Percentiles rank a stretch among this genome's conserved stretches.
Evolutionary conservation across 2,888 invertebrate genomes (phyloP).

Genomic region (Tryphoninae sp.): DNA sequence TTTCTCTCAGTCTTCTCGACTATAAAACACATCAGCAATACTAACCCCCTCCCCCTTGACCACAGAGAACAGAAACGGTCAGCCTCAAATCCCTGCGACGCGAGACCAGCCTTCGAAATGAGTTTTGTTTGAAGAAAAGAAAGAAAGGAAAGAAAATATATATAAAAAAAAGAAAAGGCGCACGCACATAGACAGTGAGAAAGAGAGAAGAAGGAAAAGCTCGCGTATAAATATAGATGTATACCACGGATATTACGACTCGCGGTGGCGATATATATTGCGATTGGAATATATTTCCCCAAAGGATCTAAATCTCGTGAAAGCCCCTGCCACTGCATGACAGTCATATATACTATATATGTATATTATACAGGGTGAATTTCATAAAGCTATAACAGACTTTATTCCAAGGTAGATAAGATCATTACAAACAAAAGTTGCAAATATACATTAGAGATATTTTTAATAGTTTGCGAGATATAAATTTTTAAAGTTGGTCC

Average conservation of each 20-base stretch:
- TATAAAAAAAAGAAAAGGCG: slow-evolving; percentile 8
- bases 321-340: neutral
- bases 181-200: slow-evolving; percentile 30
- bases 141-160: slow-evolving; percentile 31
- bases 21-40: slow-evolving; percentile 42
- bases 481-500: no score
- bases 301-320: slow-evolving; percentile 50
- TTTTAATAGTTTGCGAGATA: no score
- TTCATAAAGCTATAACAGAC: no score
- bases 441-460: no score
- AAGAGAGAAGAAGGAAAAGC: slow-evolving; percentile 13
- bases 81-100: slow-evolving; percentile 73
- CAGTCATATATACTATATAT: neutral
- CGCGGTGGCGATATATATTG: slow-evolving; percentile 38
- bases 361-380: no score
- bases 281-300: slow-evolving; percentile 48
- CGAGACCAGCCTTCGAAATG: slow-evolving; percentile 79
- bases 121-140: slow-evolving; percentile 70
- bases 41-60: slow-evolving; percentile 26
- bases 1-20: slow-evolving; percentile 19
- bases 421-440: no score
- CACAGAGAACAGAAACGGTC: slow-evolving; percentile 56
- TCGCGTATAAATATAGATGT: slow-evolving; percentile 40
- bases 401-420: no score
- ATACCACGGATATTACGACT: slow-evolving; percentile 43